Conservation (phyloP, 2,888 invertebrate species). For the Acrobeloides nanus region DNA sequence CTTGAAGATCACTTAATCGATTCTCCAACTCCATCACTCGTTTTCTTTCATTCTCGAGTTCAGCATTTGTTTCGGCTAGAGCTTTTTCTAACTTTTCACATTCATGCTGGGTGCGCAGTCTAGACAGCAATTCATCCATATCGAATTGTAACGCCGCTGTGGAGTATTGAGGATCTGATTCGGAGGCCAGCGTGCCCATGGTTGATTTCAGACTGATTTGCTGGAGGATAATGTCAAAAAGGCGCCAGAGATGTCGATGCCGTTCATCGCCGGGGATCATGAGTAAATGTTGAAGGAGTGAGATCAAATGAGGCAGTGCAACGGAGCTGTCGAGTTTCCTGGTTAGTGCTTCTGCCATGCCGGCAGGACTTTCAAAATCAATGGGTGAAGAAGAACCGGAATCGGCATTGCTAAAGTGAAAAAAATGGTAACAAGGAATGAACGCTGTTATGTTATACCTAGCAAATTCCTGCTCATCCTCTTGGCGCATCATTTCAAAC, state of each 20-base stretch:
- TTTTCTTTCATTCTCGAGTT: constrained; percentile 35
- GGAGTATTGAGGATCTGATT: constrained; percentile 20
- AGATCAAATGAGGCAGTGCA: constrained; percentile 84
- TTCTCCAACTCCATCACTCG: constrained; percentile 41
- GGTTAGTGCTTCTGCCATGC: constrained; percentile 71
- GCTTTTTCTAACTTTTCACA: constrained; percentile 41
- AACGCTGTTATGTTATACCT: constrained; percentile 70
- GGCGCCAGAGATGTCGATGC: constrained; percentile 82
- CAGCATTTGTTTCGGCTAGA: constrained; percentile 30
- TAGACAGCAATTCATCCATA: constrained; percentile 39
- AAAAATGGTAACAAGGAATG: constrained; percentile 41
- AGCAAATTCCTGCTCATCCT: constrained; percentile 88
- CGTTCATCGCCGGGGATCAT: constrained; percentile 77
- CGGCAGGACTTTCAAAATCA: constrained; percentile 66
- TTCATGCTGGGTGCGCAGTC: constrained; percentile 45
- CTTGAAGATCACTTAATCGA: constrained; percentile 37
- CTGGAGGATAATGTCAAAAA: constrained; percentile 86
- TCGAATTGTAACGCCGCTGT: constrained; percentile 23
- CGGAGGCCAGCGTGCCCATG: constrained; percentile 22
- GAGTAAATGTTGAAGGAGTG: constrained; percentile 78
- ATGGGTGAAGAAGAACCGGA: constrained; percentile 40
- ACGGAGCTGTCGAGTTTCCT: constrained; percentile 82
- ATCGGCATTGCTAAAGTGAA: constrained; percentile 10
- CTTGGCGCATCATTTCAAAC: constrained; percentile 87
- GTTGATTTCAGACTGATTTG: constrained; percentile 60